Evolutionary conservation across 2,888 invertebrate species (phyloP).

Genomic region (Xylota segnis): DNA sequence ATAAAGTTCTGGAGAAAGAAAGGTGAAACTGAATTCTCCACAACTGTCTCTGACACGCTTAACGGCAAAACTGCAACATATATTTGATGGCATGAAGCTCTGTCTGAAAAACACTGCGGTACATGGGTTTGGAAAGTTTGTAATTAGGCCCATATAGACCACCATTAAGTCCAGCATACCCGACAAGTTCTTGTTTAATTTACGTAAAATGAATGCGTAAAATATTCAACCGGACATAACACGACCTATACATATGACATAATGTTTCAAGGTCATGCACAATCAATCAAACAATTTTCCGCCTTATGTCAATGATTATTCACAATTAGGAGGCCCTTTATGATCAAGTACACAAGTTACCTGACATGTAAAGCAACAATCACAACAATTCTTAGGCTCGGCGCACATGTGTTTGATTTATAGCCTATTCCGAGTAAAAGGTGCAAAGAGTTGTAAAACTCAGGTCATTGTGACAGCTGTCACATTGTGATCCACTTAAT

Average conservation of each 20-base stretch:
- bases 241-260: not conserved
- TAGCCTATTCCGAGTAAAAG: not conserved
- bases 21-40: too few species aligned
- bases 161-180: too few species aligned
- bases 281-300: not conserved
- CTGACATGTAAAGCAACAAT: slow-evolving; percentile 5
- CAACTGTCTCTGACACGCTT: too few species aligned
- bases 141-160: too few species aligned
- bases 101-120: too few species aligned
- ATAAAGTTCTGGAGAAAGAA: too few species aligned
- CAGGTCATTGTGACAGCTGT: slow-evolving; percentile 1
- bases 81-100: too few species aligned
- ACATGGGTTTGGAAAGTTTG: too few species aligned
- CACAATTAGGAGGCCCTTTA: not conserved
- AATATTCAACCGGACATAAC: too few species aligned
- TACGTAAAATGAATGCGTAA: too few species aligned
- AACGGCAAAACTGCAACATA: too few species aligned
- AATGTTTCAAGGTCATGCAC: not conserved
- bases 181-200: too few species aligned
- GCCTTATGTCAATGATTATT: slow-evolving; percentile 7
- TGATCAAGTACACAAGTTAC: not conserved
- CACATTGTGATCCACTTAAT: not conserved
- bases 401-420: not conserved
- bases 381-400: not conserved
- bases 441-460: not conserved